These are phyloP conservation scores for Byasa hedistus DNA, from an alignment of 2,888 invertebrate genomes.

Conservation along the genomic window DNA sequence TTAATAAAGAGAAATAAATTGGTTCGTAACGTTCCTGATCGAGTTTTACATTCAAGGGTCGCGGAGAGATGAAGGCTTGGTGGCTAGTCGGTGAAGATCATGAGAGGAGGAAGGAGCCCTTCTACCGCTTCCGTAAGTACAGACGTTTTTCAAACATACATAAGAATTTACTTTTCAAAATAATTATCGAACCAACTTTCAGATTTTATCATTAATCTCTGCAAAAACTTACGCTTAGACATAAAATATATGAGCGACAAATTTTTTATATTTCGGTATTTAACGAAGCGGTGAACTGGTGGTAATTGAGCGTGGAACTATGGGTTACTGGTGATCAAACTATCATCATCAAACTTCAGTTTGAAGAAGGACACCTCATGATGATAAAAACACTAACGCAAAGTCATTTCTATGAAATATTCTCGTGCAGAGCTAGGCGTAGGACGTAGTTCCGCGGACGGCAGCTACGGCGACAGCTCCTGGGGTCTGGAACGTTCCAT, in stretches of 20 bases:
- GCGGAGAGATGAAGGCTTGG: conserved; percentile 87
- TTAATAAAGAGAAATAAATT: too few relatives aligned
- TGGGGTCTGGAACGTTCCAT: conserved; percentile 58
- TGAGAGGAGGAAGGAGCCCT: conserved; percentile 59
- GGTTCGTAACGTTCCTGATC: too few relatives aligned
- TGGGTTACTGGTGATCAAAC: too few relatives aligned
- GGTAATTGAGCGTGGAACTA: too few relatives aligned
- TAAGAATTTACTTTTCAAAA: too few relatives aligned
- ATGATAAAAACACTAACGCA: not conserved
- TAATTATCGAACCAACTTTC: too few relatives aligned
- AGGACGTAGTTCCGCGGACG: conserved; percentile 41
- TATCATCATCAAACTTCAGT: too few relatives aligned
- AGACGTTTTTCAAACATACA: not conserved
- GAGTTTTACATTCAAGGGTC: conserved; percentile 74
- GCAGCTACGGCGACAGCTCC: conserved; percentile 47
- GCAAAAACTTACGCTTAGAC: not conserved
- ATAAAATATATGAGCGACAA: too few relatives aligned
- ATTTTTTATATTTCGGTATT: too few relatives aligned
- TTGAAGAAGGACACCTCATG: too few relatives aligned
- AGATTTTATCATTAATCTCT: too few relatives aligned
- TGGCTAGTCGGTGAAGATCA: conserved; percentile 84
- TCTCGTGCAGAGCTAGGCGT: conserved; percentile 52
- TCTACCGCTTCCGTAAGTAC: conserved; percentile 61
- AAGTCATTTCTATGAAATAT: not conserved
- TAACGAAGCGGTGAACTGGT: too few relatives aligned